Evolutionary conservation across 2,797 vertebrate species (phyloP), one percentile per base, ranked within the genome.

Genomic region (Hyperoplus immaculatus): DNA sequence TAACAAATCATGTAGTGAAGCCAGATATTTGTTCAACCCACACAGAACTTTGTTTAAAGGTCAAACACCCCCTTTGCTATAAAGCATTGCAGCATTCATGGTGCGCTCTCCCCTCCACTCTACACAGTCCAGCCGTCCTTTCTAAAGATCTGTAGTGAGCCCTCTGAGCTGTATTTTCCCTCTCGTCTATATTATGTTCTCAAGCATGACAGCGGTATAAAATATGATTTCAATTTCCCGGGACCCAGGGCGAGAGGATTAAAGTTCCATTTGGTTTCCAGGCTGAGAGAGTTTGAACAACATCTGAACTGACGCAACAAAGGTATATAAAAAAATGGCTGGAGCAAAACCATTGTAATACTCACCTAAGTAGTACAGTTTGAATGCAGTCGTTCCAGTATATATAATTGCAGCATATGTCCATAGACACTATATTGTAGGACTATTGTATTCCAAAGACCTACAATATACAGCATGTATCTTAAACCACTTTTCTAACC

Each of bases 211-310:
- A 78, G 38, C 10, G 82, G 29, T 36, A 76, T 62, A 87, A 29
- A 78, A 83, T 80, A 85, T 51, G 65, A 80, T 89, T 69, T 85
- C 54, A 81, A 69, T 88, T 88, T 78, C 45, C 60, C 15, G 36
- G 49, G 64, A 67, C 59, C 39, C 57, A 53, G 42, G 39, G 72
- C 60, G 56, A 66, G 54, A 49, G 58, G 66, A 77, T 87, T 75
- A 59, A 73, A 71, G 46, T 73, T 86, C 77, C 45, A 77, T 81
- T 70, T 74, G 55, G 58, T 71, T 47, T 36, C 43, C 15, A 51
- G 67, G 60, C 42, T 29, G 56, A 69, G 64, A 54, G 58, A 61
- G 53, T 66, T 75, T 70, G 18, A 75, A 70, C 55, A 65, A 50
- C 57, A 58, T n/a, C 57, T 50, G 39, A 12, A 65, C 41, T 51